These are phyloP conservation scores for Matsumyia berberina DNA, from an alignment of 2,888 invertebrate genomes.

Conservation along the genomic window DNA sequence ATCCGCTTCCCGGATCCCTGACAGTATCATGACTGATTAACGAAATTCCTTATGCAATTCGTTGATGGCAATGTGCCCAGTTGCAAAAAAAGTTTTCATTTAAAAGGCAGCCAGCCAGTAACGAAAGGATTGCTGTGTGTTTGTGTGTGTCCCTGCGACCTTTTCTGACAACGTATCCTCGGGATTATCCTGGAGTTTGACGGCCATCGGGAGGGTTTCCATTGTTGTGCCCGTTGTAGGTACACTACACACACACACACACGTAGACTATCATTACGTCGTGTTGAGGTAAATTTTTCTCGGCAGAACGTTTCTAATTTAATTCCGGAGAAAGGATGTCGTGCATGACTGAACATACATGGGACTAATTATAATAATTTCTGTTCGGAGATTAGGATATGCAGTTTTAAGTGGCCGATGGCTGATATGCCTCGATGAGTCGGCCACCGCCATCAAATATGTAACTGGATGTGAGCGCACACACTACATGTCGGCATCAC, in stretches of 20 bases:
- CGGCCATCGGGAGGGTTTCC: slow-evolving; percentile 64
- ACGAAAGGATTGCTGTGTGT: not conserved
- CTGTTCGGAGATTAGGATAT: slow-evolving; percentile 72
- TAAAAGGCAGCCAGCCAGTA: slow-evolving; percentile 36
- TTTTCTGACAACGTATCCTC: slow-evolving; percentile 53
- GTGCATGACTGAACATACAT: slow-evolving; percentile 74
- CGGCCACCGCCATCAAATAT: slow-evolving; percentile 67
- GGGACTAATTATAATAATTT: slow-evolving; percentile 76
- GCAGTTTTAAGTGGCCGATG: slow-evolving; percentile 75
- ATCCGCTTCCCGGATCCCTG: slow-evolving; percentile 80
- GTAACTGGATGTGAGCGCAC: slow-evolving; percentile 44
- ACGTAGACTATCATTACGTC: slow-evolving; percentile 42
- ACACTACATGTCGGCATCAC: slow-evolving; percentile 20
- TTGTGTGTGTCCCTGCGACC: not conserved
- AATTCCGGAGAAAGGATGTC: slow-evolving; percentile 74
- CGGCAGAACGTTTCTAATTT: slow-evolving; percentile 69
- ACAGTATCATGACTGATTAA: slow-evolving; percentile 77
- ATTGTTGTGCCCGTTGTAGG: slow-evolving; percentile 32
- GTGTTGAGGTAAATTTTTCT: slow-evolving; percentile 59
- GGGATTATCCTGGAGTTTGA: slow-evolving; percentile 69
- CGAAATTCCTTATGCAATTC: slow-evolving; percentile 74
- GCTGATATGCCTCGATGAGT: slow-evolving; percentile 71
- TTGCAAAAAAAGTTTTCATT: slow-evolving; percentile 61
- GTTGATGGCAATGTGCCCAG: slow-evolving; percentile 70
- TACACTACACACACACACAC: slow-evolving; percentile 1